These are phyloP conservation scores for Papilio polytes DNA, from an alignment of 1,140 invertebrate genomes.

Conservation along the genomic window DNA sequence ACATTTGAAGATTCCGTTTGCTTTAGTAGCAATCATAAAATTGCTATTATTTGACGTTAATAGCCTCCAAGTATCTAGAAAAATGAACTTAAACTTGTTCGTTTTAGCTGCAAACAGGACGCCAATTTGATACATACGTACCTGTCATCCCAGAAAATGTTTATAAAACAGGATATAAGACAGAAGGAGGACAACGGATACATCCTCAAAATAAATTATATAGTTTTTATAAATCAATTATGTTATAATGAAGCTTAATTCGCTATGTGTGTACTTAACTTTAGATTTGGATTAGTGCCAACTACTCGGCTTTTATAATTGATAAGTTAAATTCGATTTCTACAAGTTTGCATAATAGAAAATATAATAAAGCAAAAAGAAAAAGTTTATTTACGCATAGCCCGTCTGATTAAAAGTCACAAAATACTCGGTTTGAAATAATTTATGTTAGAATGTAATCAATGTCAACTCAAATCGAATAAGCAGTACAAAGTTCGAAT, in stretches of 20 bases:
- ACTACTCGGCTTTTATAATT: background rate
- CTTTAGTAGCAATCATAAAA: constrained; percentile 50
- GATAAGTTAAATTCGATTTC: background rate
- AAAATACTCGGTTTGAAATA: background rate
- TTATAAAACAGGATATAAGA: too few relatives aligned
- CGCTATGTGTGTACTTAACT: background rate
- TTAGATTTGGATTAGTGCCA: background rate
- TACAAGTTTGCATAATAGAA: constrained; percentile 24
- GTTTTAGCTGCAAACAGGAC: background rate
- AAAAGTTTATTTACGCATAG: background rate
- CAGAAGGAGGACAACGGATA: too few relatives aligned
- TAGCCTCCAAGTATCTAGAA: constrained; percentile 58
- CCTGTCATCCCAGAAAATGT: too few relatives aligned
- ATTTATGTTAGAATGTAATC: constrained; percentile 2
- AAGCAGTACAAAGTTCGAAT: constrained; percentile 10
- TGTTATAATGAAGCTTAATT: background rate
- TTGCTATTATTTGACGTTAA: constrained; percentile 62
- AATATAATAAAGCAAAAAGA: background rate
- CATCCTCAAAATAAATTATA: too few relatives aligned
- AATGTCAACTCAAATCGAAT: constrained; percentile 9
- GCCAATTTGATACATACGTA: background rate
- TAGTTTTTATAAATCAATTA: too few relatives aligned
- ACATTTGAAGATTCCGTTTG: constrained; percentile 48
- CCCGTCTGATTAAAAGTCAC: background rate
- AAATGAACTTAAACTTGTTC: constrained; percentile 61